Evolutionary conservation across 2,888 invertebrate genomes (phyloP).

Genomic region (Hirtodrosophila alboralis): DNA sequence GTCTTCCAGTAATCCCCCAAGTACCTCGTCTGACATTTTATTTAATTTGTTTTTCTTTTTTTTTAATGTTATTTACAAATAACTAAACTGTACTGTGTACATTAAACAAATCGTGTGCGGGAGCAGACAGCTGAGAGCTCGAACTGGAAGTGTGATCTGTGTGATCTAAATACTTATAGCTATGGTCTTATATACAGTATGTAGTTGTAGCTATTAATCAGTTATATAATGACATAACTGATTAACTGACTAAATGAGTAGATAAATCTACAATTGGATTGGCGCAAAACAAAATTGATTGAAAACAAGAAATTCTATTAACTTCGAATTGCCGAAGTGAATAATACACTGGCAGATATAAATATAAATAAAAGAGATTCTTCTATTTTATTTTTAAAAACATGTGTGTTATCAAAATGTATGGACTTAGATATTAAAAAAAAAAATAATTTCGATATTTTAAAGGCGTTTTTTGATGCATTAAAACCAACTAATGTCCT

Average conservation of each 20-base stretch:
- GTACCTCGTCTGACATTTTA: constrained; percentile 40
- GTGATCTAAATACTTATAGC: constrained; percentile 25
- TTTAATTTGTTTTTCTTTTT: too few relatives aligned
- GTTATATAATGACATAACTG: too few relatives aligned
- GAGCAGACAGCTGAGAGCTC: constrained; percentile 29
- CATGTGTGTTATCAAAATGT: too few relatives aligned
- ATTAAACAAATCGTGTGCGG: constrained; percentile 43
- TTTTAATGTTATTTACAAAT: too few relatives aligned
- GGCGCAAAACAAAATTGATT: constrained; percentile 7
- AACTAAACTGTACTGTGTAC: constrained; percentile 17
- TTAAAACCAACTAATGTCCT: too few relatives aligned
- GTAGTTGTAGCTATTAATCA: constrained; percentile 15
- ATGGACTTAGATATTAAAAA: too few relatives aligned
- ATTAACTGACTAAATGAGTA: constrained; percentile 10
- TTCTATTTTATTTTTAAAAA: too few relatives aligned
- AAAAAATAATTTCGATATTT: too few relatives aligned
- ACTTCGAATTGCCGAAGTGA: too few relatives aligned
- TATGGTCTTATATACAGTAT: constrained; percentile 26
- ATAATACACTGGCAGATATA: too few relatives aligned
- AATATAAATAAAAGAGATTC: too few relatives aligned
- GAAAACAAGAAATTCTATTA: constrained; percentile 3
- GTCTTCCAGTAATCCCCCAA: constrained; percentile 29
- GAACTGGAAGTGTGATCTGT: constrained; percentile 8
- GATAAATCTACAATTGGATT: constrained; percentile 18
- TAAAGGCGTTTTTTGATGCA: too few relatives aligned